A percentile compares a stretch with the other conserved stretches of the same genome.
These are phyloP conservation scores for Argyresthia goedartella DNA, from an alignment of 2,888 invertebrate genomes.

Conservation along the genomic window DNA sequence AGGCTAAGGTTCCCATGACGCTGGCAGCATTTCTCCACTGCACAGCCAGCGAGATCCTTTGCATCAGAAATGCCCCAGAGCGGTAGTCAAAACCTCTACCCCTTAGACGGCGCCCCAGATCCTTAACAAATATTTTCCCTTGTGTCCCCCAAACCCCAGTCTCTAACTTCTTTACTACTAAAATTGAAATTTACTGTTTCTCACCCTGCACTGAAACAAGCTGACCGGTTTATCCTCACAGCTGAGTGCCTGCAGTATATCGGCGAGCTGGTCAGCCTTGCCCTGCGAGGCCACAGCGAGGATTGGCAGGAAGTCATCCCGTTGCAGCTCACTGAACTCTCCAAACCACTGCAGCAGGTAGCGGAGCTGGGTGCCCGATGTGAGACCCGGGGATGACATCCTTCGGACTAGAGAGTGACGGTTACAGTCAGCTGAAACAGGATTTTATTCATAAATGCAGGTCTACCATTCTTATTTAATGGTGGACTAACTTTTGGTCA, in stretches of 20 bases:
- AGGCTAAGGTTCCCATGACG: too few relatives aligned
- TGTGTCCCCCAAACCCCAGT: too few relatives aligned
- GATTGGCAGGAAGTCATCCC: slow-evolving; percentile 85
- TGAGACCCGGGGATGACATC: slow-evolving; percentile 71
- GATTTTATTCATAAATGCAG: neutral
- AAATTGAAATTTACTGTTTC: too few relatives aligned
- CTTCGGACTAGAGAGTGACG: slow-evolving; percentile 35
- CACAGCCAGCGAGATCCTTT: too few relatives aligned
- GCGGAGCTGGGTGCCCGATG: slow-evolving; percentile 81
- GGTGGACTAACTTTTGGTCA: neutral
- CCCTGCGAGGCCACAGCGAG: slow-evolving; percentile 73
- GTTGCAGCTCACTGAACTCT: slow-evolving; percentile 90
- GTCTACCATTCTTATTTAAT: neutral
- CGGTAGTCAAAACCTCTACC: too few relatives aligned
- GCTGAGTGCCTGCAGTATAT: slow-evolving; percentile 74
- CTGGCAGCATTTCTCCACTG: too few relatives aligned
- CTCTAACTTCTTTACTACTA: neutral
- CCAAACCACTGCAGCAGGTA: slow-evolving; percentile 90
- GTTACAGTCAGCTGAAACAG: slow-evolving; percentile 15
- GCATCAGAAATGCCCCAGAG: too few relatives aligned
- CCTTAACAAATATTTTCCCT: too few relatives aligned
- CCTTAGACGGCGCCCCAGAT: too few relatives aligned
- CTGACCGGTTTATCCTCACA: slow-evolving; percentile 84
- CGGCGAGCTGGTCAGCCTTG: slow-evolving; percentile 81
- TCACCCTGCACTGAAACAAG: slow-evolving; percentile 85